Evolutionary conservation across 2,797 vertebrate species (phyloP).

Genomic region (Pangasius sanitwongsei): DNA sequence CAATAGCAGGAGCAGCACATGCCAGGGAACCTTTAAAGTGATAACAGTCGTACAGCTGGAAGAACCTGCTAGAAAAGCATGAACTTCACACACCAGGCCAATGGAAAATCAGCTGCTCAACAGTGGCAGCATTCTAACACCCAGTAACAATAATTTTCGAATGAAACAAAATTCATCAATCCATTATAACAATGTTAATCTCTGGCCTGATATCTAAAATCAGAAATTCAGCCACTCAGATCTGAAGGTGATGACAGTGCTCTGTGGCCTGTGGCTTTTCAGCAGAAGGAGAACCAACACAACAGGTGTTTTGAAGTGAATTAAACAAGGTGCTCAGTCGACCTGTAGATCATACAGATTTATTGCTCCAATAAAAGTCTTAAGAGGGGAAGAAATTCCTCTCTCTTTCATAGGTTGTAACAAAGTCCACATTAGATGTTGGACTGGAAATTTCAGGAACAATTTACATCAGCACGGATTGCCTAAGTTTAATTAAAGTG

Average conservation of each 20-base stretch:
- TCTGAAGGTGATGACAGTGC: not conserved
- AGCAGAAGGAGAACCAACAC: slow-evolving; percentile 24
- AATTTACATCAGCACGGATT: slow-evolving; percentile 59
- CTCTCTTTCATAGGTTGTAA: slow-evolving; percentile 33
- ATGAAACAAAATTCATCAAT: not conserved
- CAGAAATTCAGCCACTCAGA: not conserved
- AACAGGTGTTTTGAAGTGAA: slow-evolving; percentile 45
- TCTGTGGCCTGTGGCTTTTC: slow-evolving; percentile 16
- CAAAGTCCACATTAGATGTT: slow-evolving; percentile 63
- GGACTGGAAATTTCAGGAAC: slow-evolving; percentile 52
- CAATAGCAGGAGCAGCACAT: slow-evolving; percentile 49
- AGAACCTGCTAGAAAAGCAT: slow-evolving; percentile 48
- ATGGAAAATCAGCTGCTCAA: not conserved
- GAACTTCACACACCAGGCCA: slow-evolving; percentile 30
- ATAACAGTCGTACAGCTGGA: slow-evolving; percentile 25
- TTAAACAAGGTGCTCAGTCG: slow-evolving; percentile 61
- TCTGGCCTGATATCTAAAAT: not conserved
- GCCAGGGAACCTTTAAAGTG: slow-evolving; percentile 42
- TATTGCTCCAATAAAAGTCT: slow-evolving; percentile 68
- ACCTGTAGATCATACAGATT: slow-evolving; percentile 57
- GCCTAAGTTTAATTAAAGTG: slow-evolving; percentile 63
- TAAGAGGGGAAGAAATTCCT: slow-evolving; percentile 28
- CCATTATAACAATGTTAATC: not conserved
- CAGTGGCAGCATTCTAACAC: not conserved
- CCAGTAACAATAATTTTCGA: not conserved